Conservation (phyloP, 2,888 invertebrate genomes). For the Drosophila emarginata region DNA sequence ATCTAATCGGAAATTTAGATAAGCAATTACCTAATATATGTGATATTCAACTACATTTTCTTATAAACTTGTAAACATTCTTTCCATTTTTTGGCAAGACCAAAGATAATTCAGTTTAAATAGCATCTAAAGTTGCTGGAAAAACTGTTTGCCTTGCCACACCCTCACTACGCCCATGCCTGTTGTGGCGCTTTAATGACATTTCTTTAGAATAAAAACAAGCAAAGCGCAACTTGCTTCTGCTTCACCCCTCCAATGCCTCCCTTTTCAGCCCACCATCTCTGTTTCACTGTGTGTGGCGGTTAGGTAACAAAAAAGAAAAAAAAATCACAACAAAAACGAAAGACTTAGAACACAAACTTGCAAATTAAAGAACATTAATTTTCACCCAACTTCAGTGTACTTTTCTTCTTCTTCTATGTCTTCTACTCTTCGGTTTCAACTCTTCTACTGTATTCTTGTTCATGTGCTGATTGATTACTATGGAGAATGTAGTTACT, state of each 20-base stretch:
- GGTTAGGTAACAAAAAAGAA: conserved; percentile 6
- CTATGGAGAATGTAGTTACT: conserved; percentile 35
- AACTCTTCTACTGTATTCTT: conserved; percentile 31
- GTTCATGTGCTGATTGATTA: conserved; percentile 62
- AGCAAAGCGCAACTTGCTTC: conserved; percentile 18
- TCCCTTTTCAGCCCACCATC: background rate
- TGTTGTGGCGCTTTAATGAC: conserved; percentile 66
- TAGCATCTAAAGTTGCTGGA: background rate
- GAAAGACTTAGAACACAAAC: conserved; percentile 77
- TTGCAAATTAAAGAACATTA: conserved; percentile 78
- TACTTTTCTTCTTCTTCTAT: conserved; percentile 7
- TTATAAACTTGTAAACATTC: too few relatives aligned
- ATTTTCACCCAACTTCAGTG: conserved; percentile 53
- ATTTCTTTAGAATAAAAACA: conserved; percentile 62
- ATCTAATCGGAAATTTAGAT: too few relatives aligned
- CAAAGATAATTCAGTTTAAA: background rate
- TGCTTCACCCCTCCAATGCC: conserved; percentile 1
- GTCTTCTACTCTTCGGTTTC: background rate
- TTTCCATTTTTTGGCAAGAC: background rate
- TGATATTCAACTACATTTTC: too few relatives aligned
- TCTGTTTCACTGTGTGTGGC: conserved; percentile 35
- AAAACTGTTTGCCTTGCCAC: conserved; percentile 1
- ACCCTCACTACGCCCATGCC: conserved; percentile 10
- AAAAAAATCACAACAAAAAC: conserved; percentile 33
- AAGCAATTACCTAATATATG: too few relatives aligned